These are phyloP conservation scores for Colinus virginianus DNA, from an alignment of 2,113 vertebrate genomes.

Conservation along the genomic window DNA sequence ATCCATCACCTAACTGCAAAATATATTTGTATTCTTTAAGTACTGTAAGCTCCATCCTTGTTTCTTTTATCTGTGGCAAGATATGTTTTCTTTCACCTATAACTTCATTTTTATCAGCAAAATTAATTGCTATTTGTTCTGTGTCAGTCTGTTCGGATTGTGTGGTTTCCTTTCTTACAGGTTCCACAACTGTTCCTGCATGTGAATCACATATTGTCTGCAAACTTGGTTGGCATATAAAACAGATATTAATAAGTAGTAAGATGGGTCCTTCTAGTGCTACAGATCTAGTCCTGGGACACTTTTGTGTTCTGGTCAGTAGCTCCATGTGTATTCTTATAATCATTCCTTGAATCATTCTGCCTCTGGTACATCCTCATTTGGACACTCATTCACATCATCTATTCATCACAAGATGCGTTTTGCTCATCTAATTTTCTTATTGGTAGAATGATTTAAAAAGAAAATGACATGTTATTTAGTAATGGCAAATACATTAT, in stretches of 20 bases:
- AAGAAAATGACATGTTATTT: not conserved
- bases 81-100: slow-evolving; percentile 14
- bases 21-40: not conserved
- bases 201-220: not conserved
- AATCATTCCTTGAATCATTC: not conserved
- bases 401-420: not conserved
- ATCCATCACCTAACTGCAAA: not conserved
- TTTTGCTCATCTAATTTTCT: not conserved
- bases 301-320: not conserved
- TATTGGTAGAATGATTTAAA: slow-evolving; percentile 1
- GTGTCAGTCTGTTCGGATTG: slow-evolving; percentile 23
- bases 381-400: not conserved
- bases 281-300: not conserved
- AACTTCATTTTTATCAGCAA: not conserved
- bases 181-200: not conserved
- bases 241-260: not conserved
- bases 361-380: not conserved
- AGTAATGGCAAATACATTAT: not conserved
- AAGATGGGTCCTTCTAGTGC: not conserved
- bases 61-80: not conserved
- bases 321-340: rapidly evolving
- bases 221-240: not conserved
- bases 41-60: not conserved
- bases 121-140: slow-evolving; percentile 44
- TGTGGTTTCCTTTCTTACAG: not conserved